Conservation (phyloP, 2,113 vertebrate species). For the Propithecus coquereli region DNA sequence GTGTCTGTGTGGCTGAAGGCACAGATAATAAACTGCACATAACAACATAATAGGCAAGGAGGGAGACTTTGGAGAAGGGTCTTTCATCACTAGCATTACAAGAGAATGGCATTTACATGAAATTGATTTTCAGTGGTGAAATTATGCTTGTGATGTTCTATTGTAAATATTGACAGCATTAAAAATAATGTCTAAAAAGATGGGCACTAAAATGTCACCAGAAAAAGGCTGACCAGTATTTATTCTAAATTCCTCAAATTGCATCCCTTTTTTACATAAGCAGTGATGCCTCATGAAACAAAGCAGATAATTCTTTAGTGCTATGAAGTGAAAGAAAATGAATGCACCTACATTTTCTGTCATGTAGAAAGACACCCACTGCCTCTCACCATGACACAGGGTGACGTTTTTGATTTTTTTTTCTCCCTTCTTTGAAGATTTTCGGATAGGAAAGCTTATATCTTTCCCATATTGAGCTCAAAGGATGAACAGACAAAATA, state of each 20-base stretch:
- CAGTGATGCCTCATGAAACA: conserved; percentile 69
- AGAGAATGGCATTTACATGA: conserved; percentile 70
- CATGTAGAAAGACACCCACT: conserved; percentile 50
- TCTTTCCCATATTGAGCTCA: not conserved
- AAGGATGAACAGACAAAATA: conserved; percentile 55
- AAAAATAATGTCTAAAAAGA: conserved; percentile 74
- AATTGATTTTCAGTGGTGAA: conserved; percentile 77
- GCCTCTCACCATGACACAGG: conserved; percentile 42
- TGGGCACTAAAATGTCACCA: conserved; percentile 68
- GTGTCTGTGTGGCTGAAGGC: conserved; percentile 51
- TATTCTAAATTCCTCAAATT: conserved; percentile 76
- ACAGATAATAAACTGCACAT: conserved; percentile 62
- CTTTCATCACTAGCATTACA: conserved; percentile 47
- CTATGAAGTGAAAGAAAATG: conserved; percentile 62
- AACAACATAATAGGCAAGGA: conserved; percentile 49
- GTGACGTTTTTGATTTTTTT: not conserved
- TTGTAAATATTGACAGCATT: conserved; percentile 77
- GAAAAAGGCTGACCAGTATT: conserved; percentile 67
- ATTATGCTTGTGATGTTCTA: conserved; percentile 67
- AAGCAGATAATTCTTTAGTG: conserved; percentile 69
- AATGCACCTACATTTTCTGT: conserved; percentile 61
- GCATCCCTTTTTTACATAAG: conserved; percentile 61
- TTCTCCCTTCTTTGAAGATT: not conserved
- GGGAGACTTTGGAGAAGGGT: conserved; percentile 42
- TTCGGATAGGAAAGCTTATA: conserved; percentile 55